phyloP scores from a whole-genome alignment of 2,888 invertebrate genomes.

The Hirudinaria manillensis region DNA sequence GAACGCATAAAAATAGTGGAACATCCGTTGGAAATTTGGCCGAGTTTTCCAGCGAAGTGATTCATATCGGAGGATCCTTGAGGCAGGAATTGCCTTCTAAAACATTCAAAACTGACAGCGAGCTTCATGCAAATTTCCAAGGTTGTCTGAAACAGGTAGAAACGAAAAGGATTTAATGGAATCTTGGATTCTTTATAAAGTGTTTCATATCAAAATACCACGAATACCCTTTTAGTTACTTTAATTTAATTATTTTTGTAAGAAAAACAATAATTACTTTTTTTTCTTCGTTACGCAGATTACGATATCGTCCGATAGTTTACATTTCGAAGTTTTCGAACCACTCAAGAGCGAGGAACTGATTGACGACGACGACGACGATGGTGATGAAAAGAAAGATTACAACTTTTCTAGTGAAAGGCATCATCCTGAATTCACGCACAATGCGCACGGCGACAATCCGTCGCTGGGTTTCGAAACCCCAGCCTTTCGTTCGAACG shows the following conservation, averaged over 20 bases:
- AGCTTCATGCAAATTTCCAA: background rate
- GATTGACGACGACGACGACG: background rate
- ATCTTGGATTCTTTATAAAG: background rate
- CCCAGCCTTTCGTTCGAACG: background rate
- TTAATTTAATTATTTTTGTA: no score
- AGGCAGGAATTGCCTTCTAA: background rate
- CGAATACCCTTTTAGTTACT: no score
- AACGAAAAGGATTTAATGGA: background rate
- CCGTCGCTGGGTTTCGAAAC: background rate
- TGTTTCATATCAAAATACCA: no score
- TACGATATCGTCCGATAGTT: constrained; percentile 21
- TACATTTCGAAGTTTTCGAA: constrained; percentile 21
- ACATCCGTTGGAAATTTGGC: constrained; percentile 1
- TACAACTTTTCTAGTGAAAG: background rate
- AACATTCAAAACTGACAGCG: background rate
- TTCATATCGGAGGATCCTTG: constrained; percentile 2
- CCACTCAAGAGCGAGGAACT: background rate
- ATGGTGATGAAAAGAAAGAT: background rate
- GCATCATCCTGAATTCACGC: background rate
- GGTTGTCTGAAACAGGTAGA: constrained; percentile 27
- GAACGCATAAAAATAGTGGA: constrained; percentile 9
- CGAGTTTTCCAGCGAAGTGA: constrained; percentile 14
- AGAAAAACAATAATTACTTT: no score
- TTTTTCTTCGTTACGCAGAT: background rate
- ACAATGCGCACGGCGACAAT: background rate